Conservation (phyloP, 2,797 vertebrate genomes). For the Sebastes trivittatus region DNA sequence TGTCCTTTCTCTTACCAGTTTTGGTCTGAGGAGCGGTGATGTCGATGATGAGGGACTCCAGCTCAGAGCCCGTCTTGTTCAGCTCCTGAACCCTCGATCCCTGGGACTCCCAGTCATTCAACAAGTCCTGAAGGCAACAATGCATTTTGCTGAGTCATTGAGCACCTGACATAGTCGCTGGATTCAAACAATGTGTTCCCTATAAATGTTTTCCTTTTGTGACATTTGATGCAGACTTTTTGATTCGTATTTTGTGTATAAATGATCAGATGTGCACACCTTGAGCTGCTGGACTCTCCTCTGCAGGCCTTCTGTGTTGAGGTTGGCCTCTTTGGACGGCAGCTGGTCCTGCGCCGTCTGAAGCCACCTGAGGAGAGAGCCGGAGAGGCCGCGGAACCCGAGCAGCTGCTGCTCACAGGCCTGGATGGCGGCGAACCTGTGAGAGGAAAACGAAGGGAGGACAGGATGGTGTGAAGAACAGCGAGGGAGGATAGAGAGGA, state of each 20-base stretch:
- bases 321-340: constrained; percentile 83
- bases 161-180: neutral
- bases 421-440: constrained; percentile 89
- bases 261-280: constrained; percentile 73
- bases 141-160: neutral
- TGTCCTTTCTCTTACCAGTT: constrained; percentile 77
- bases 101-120: constrained; percentile 89
- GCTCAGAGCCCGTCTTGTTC: constrained; percentile 86
- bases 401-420: constrained; percentile 91
- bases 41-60: constrained; percentile 91
- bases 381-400: constrained; percentile 89
- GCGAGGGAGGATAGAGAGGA: neutral
- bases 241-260: neutral
- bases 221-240: neutral
- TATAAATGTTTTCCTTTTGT: neutral
- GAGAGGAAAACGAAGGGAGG: neutral
- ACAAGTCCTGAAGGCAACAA: constrained; percentile 81
- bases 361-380: constrained; percentile 90
- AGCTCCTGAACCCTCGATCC: constrained; percentile 88
- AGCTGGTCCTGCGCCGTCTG: constrained; percentile 89
- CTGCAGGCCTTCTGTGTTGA: constrained; percentile 88
- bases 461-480: neutral
- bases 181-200: neutral
- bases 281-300: constrained; percentile 88
- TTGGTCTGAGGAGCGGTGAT: constrained; percentile 90